These are phyloP conservation scores for Drosophila kanekoi DNA, from an alignment of 2,888 invertebrate species.

Conservation along the genomic window DNA sequence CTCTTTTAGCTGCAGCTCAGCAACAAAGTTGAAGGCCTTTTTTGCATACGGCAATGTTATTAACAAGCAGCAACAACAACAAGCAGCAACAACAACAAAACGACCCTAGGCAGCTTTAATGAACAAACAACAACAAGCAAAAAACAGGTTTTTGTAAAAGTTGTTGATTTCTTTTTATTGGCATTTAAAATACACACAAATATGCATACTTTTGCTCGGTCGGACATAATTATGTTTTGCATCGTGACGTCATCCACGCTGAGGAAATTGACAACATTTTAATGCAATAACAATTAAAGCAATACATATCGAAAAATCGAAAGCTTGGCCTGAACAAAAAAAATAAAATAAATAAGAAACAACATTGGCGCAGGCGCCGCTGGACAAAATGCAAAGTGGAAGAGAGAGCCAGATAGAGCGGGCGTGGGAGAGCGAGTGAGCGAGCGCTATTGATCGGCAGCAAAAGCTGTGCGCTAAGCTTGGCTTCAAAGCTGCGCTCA, in stretches of 20 bases:
- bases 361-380: slow-evolving; percentile 16
- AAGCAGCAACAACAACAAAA: slow-evolving; percentile 19
- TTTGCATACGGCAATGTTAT: slow-evolving; percentile 68
- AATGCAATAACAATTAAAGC: slow-evolving; percentile 32
- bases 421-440: slow-evolving; percentile 11
- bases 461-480: slow-evolving; percentile 33
- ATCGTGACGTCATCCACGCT: slow-evolving; percentile 32
- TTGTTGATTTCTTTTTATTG: slow-evolving; percentile 56
- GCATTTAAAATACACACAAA: slow-evolving; percentile 32
- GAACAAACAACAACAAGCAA: slow-evolving; percentile 11
- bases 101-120: slow-evolving; percentile 37
- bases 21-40: slow-evolving; percentile 75
- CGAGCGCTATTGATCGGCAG: slow-evolving; percentile 25
- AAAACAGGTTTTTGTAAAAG: slow-evolving; percentile 57
- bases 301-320: slow-evolving; percentile 32
- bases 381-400: slow-evolving; percentile 8
- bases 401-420: slow-evolving; percentile 3
- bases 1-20: slow-evolving; percentile 35
- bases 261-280: slow-evolving; percentile 5
- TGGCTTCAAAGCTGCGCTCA: slow-evolving; percentile 30
- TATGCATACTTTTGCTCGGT: slow-evolving; percentile 6
- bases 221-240: slow-evolving; percentile 13
- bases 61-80: slow-evolving; percentile 31
- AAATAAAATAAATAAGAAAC: slow-evolving; percentile 21
- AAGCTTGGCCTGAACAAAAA: slow-evolving; percentile 34